Conservation (phyloP, 2,113 vertebrate genomes). For the Propithecus coquereli region DNA sequence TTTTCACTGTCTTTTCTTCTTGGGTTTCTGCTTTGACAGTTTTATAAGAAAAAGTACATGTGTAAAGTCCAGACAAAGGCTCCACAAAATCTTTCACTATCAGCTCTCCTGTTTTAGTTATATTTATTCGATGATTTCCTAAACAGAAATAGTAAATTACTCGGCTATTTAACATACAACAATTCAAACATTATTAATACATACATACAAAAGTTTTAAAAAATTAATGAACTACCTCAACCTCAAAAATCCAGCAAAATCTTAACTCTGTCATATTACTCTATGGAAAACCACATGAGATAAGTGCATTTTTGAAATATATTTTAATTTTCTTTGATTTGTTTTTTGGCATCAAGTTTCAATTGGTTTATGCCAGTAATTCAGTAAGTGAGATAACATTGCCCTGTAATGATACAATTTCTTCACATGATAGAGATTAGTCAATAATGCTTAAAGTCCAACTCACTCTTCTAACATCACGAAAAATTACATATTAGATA, state of each 20-base stretch:
- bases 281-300: background rate
- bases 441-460: conserved; percentile 21
- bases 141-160: conserved; percentile 69
- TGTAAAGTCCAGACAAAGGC: conserved; percentile 81
- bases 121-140: conserved; percentile 68
- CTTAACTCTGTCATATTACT: conserved; percentile 19
- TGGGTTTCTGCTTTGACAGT: conserved; percentile 70
- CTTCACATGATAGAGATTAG: conserved; percentile 4
- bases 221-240: conserved; percentile 21
- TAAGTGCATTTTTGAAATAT: conserved; percentile 15
- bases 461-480: conserved; percentile 18
- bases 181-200: conserved; percentile 48
- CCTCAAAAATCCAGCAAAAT: conserved; percentile 21
- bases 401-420: background rate
- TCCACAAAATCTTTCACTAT: conserved; percentile 77
- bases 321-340: conserved; percentile 36
- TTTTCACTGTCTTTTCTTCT: conserved; percentile 65
- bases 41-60: conserved; percentile 80
- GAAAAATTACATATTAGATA: conserved; percentile 21
- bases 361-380: conserved; percentile 16
- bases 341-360: conserved; percentile 47
- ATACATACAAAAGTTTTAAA: background rate
- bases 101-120: conserved; percentile 80
- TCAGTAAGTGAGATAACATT: background rate
- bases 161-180: conserved; percentile 51